Percentiles rank a stretch among this genome's conserved stretches.
Evolutionary conservation across 1,140 invertebrate genomes (phyloP).

Genomic region (Panagrolaimus sp.): DNA sequence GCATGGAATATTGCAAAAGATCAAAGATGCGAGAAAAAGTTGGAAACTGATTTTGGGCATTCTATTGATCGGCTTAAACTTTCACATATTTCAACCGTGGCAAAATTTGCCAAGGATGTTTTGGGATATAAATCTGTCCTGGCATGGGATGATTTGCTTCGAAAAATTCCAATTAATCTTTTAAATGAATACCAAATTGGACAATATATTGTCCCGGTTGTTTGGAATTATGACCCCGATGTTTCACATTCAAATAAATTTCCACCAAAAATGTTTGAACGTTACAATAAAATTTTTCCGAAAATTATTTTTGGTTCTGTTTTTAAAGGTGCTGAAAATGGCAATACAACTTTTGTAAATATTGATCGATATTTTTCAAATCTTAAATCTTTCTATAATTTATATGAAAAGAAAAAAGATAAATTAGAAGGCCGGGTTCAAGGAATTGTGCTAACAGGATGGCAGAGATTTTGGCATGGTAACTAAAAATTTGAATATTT

Average conservation of each 20-base stretch:
- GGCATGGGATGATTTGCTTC: conserved; percentile 48
- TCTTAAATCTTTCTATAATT: conserved; percentile 37
- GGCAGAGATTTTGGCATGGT: conserved; percentile 72
- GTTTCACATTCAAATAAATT: conserved; percentile 39
- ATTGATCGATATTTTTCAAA: conserved; percentile 38
- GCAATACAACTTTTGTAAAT: conserved; percentile 39
- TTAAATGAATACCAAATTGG: conserved; percentile 26
- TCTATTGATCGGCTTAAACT: conserved; percentile 44
- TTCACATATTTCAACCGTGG: conserved; percentile 44
- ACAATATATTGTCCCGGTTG: conserved; percentile 36
- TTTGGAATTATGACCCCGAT: conserved; percentile 31
- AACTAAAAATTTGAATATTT: too few relatives aligned
- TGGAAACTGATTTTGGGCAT: conserved; percentile 18
- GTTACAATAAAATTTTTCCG: conserved; percentile 34
- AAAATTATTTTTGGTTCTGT: conserved; percentile 41
- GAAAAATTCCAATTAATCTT: neutral
- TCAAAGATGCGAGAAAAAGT: conserved; percentile 20
- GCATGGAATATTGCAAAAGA: conserved; percentile 50
- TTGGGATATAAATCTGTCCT: conserved; percentile 36
- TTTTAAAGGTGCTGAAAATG: conserved; percentile 49
- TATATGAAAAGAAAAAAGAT: conserved; percentile 27
- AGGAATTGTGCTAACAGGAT: conserved; percentile 47
- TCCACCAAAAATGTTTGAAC: conserved; percentile 37
- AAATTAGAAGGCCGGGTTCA: conserved; percentile 23
- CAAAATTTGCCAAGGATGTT: conserved; percentile 38